These are phyloP conservation scores for Pipa parva DNA, from an alignment of 2,113 vertebrate species.

Conservation along the genomic window DNA sequence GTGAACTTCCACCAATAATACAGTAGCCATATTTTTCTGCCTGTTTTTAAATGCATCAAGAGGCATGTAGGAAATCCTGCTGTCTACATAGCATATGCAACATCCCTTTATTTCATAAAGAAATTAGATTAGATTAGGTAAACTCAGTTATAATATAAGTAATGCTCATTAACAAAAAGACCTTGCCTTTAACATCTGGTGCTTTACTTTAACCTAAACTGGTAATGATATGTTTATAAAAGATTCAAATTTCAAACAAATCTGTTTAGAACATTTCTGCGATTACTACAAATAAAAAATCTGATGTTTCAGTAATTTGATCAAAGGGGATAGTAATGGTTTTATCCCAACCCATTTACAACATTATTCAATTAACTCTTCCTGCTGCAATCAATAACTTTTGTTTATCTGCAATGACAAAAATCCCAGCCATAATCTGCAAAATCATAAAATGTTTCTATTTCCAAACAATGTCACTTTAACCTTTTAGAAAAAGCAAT, in stretches of 20 bases:
- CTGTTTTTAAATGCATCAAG: too few relatives aligned
- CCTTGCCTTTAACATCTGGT: not conserved
- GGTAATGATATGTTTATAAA: not conserved
- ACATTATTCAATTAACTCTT: constrained; percentile 13
- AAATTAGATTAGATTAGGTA: too few relatives aligned
- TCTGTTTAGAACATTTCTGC: constrained; percentile 10
- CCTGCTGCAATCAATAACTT: constrained; percentile 12
- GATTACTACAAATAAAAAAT: not conserved
- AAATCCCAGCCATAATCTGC: too few relatives aligned
- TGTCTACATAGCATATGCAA: too few relatives aligned
- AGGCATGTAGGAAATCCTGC: too few relatives aligned
- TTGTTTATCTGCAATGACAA: constrained; percentile 2
- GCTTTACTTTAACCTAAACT: not conserved
- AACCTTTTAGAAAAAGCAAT: too few relatives aligned
- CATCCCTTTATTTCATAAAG: too few relatives aligned
- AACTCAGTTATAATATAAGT: too few relatives aligned
- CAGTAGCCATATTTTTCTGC: too few relatives aligned
- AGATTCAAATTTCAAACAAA: not conserved
- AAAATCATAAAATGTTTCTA: too few relatives aligned
- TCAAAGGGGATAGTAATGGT: constrained; percentile 26
- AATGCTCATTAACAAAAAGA: not conserved
- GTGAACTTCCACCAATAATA: too few relatives aligned
- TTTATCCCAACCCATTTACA: constrained; percentile 2
- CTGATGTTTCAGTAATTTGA: constrained; percentile 9
- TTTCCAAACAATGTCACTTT: too few relatives aligned